Percentiles rank a stretch among this genome's conserved stretches.
Evolutionary conservation across 2,888 invertebrate genomes (phyloP).

Genomic region (Trichogramma dendrolimi): DNA sequence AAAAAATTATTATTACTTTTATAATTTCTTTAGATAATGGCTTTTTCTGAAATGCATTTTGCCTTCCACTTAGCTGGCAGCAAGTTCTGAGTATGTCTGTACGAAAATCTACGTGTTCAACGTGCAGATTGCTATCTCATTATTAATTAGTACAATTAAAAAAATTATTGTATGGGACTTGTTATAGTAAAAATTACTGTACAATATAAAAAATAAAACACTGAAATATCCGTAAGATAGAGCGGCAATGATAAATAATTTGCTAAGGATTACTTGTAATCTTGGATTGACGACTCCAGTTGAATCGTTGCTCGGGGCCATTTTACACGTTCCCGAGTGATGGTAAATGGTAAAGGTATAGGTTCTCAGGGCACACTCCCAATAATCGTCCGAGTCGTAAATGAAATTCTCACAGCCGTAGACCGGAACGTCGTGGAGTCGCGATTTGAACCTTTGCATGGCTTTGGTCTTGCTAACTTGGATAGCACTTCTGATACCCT

Average conservation of each 20-base stretch:
- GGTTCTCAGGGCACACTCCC: conserved; percentile 62
- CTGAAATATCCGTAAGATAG: background rate
- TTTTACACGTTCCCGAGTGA: conserved; percentile 64
- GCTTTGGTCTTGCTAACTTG: conserved; percentile 57
- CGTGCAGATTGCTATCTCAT: too few species aligned
- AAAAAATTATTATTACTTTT: too few species aligned
- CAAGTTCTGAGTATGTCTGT: too few species aligned
- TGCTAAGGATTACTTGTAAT: conserved; percentile 51
- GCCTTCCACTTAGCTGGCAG: too few species aligned
- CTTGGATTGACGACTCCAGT: conserved; percentile 63
- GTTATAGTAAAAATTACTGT: background rate
- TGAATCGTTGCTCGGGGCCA: conserved; percentile 61
- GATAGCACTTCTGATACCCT: conserved; percentile 57
- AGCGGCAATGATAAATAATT: background rate
- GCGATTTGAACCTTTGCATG: conserved; percentile 58
- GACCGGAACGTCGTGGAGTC: conserved; percentile 54
- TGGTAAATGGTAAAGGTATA: conserved; percentile 62
- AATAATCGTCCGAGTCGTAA: conserved; percentile 59
- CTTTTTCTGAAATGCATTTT: too few species aligned
- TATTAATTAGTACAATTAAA: too few species aligned
- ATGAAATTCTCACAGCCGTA: conserved; percentile 54
- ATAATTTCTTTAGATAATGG: too few species aligned
- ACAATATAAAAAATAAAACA: background rate
- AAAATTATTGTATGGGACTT: too few species aligned
- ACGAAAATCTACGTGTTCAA: too few species aligned